A percentile compares a stretch with the other conserved stretches of the same genome.
Conservation (phyloP, 2,888 invertebrate species). For the Apeira syringaria region DNA sequence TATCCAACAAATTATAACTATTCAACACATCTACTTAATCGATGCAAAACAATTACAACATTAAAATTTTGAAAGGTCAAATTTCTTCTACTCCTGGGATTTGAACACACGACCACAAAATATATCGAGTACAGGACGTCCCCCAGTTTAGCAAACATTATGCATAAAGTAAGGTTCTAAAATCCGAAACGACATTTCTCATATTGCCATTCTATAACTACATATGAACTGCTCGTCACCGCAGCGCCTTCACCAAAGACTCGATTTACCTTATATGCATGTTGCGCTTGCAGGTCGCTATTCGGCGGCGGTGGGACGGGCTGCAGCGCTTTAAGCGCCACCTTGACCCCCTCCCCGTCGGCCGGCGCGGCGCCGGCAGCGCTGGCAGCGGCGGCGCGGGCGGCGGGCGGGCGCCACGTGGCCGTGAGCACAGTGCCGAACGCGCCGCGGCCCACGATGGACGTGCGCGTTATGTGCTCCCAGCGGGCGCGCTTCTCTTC, state of each 20-base stretch:
- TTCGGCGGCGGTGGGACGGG: conserved; percentile 91
- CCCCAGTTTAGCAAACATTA: no score
- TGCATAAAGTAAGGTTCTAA: no score
- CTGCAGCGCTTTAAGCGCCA: conserved; percentile 98
- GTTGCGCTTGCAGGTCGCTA: conserved; percentile 45
- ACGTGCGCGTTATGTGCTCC: conserved; percentile 90
- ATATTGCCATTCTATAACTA: no score
- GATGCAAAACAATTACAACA: no score
- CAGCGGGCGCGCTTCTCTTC: conserved; percentile 91
- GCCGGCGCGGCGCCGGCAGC: conserved; percentile 87
- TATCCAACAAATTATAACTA: no score
- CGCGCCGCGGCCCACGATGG: conserved; percentile 96
- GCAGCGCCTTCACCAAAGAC: neutral
- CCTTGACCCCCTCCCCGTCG: conserved; percentile 22
- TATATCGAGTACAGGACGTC: no score
- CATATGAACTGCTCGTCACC: no score
- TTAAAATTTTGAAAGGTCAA: no score
- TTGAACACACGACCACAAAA: no score
- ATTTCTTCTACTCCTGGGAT: no score
- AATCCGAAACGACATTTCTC: no score
- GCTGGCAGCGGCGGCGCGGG: conserved; percentile 91
- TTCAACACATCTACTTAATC: no score
- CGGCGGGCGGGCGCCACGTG: conserved; percentile 82
- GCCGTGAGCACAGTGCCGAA: conserved; percentile 98
- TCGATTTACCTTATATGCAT: conserved; percentile 63